Percentiles rank a stretch among this genome's conserved stretches.
Evolutionary conservation across 1,140 invertebrate species (phyloP).

Genomic region (Calosoma granatense): DNA sequence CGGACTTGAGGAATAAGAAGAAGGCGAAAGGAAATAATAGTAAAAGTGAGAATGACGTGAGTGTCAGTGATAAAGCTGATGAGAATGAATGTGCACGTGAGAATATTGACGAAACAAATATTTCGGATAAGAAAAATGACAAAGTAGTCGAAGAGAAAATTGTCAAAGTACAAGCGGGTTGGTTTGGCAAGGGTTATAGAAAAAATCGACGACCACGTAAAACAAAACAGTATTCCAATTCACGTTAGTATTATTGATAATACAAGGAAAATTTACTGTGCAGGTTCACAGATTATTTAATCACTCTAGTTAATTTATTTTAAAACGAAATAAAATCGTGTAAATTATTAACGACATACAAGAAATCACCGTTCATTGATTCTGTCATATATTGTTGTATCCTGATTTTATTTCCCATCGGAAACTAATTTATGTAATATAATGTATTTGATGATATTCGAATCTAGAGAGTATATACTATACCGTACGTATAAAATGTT

Average conservation of each 20-base stretch:
- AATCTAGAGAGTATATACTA: no score
- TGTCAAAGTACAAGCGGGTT: conserved; percentile 41
- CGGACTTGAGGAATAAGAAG: conserved; percentile 20
- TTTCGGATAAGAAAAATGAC: conserved; percentile 19
- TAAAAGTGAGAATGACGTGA: conserved; percentile 12
- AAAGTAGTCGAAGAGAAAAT: conserved; percentile 28
- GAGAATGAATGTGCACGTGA: conserved; percentile 35
- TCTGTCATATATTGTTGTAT: no score
- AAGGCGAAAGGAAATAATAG: neutral
- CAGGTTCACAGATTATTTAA: neutral
- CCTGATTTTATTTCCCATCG: no score
- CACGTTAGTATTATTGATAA: neutral
- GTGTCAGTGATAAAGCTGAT: conserved; percentile 26
- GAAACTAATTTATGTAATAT: no score
- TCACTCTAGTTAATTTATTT: no score
- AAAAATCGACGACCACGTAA: conserved; percentile 35
- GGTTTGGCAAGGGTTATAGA: conserved; percentile 48
- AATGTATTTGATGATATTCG: no score
- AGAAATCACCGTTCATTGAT: no score
- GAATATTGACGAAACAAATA: conserved; percentile 19
- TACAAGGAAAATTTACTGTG: neutral
- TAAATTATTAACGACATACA: no score
- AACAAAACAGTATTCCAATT: conserved; percentile 3
- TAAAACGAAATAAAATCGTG: no score
- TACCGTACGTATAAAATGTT: no score